Base-by-base conservation (phyloP, 2,113 vertebrate genomes). In the Indri indri region DNA sequence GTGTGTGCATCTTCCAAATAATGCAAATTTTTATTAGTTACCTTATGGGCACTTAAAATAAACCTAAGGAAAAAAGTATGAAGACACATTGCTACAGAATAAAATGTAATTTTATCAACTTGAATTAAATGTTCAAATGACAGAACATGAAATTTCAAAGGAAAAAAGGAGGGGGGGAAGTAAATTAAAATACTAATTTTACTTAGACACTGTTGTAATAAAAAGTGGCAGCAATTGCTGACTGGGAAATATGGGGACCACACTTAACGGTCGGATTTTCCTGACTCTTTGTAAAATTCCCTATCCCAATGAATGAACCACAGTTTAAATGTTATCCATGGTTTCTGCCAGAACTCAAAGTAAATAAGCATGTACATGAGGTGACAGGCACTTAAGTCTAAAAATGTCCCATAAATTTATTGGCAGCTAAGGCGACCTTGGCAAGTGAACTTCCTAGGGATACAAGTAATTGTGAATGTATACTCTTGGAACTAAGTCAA, bases 371-470 rank as follows among this genome's bases (percentile, higher is more conserved):
- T 50, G 16, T 10, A 18, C 52, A 5, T 23, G 22, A 84, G 23
- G 8, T 83, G 50, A 61, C 63, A 93, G 61, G 16, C 70, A 77
- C 16, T 68, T 70, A 77, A 25, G 17, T 37, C 8, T 66, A 22
- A 40, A 71, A 86, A 80, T 2, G 32, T 45, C 4, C 65, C n/a
- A n/a, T 59, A 66, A 94, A 59, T 47, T 42, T 71, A 16, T 63
- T 54, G 42, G 52, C 23, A 84, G 6, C 40, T n/a, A 50, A 32
- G 59, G 17, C 65, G 34, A 32, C 59, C 71, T 71, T 22, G 22
- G 81, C 95, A 82, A 93, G 73, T 65, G 81, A 95, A 76, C 73
- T 54, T 27, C 85, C 79, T 94, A 96, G 86, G 71, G 47, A 61
- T 94, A 9, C 47, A 1, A 88, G 42, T 91, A 47, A 59, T 47